These are phyloP conservation scores for Sesia apiformis DNA, from an alignment of 2,888 invertebrate genomes.

Conservation along the genomic window DNA sequence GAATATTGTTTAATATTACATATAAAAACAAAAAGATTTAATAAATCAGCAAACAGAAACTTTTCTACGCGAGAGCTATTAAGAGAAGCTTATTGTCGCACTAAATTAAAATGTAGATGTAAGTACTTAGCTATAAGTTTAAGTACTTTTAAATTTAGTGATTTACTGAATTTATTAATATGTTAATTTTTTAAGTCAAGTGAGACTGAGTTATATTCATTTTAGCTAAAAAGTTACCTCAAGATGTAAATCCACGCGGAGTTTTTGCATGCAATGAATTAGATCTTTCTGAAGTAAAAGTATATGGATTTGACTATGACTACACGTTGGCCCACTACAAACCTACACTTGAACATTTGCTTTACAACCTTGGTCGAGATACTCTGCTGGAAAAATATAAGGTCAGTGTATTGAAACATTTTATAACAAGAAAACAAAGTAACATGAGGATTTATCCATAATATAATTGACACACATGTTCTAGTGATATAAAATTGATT, in stretches of 20 bases:
- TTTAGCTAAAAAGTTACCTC: slow-evolving; percentile 89
- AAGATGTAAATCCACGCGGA: slow-evolving; percentile 88
- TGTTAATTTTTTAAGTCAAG: no score
- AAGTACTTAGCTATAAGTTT: slow-evolving; percentile 46
- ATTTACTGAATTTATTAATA: no score
- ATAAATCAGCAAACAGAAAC: slow-evolving; percentile 18
- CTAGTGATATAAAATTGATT: no score
- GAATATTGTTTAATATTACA: slow-evolving; percentile 27
- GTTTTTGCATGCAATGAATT: slow-evolving; percentile 98
- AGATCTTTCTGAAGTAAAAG: slow-evolving; percentile 90
- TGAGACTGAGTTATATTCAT: background rate
- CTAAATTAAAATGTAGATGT: slow-evolving; percentile 83
- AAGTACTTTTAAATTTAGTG: no score
- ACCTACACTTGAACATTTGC: slow-evolving; percentile 87
- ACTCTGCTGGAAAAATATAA: slow-evolving; percentile 90
- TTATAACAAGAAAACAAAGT: background rate
- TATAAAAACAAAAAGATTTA: slow-evolving; percentile 19
- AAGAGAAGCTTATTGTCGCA: slow-evolving; percentile 77
- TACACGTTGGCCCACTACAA: slow-evolving; percentile 98
- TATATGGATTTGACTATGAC: slow-evolving; percentile 99
- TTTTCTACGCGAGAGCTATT: slow-evolving; percentile 59
- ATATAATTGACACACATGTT: background rate
- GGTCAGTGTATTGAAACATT: slow-evolving; percentile 62
- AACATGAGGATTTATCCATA: background rate
- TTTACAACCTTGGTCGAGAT: slow-evolving; percentile 93